phyloP scores from a whole-genome alignment of 2,113 vertebrate genomes.

The Gavialis gangeticus region DNA sequence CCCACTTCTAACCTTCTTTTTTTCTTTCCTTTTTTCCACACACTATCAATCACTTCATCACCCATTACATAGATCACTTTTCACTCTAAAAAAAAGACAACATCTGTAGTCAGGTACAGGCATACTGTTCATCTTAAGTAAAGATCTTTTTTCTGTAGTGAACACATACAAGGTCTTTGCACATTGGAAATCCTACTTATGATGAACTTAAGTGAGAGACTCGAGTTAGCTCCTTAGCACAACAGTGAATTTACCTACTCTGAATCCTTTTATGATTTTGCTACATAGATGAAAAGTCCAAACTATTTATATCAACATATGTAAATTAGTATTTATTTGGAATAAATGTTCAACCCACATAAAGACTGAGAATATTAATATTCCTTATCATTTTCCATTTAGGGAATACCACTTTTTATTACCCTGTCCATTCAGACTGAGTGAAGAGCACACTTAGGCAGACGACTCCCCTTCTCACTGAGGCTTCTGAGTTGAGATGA shows the following conservation, averaged over 20 bases:
- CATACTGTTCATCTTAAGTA: background rate
- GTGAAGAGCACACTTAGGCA: too few relatives aligned
- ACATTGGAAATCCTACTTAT: background rate
- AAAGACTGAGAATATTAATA: background rate
- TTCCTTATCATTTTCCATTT: background rate
- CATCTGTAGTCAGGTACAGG: background rate
- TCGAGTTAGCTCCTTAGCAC: background rate
- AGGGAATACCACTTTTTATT: background rate
- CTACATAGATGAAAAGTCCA: background rate
- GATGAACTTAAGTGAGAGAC: background rate
- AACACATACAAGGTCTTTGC: rapidly evolving
- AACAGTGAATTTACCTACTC: background rate
- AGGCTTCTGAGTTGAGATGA: background rate
- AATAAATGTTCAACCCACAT: background rate
- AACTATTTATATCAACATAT: background rate
- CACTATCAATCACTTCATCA: background rate
- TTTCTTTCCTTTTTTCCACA: background rate
- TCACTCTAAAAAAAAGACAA: too few relatives aligned
- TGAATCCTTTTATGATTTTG: background rate
- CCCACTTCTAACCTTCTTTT: background rate
- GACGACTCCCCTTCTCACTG: background rate
- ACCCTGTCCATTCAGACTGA: background rate
- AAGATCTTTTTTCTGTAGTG: rapidly evolving
- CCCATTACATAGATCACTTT: too few relatives aligned
- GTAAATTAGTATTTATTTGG: background rate